These are phyloP conservation scores for Mylabris sibirica DNA, from an alignment of 2,888 invertebrate genomes.

Conservation along the genomic window DNA sequence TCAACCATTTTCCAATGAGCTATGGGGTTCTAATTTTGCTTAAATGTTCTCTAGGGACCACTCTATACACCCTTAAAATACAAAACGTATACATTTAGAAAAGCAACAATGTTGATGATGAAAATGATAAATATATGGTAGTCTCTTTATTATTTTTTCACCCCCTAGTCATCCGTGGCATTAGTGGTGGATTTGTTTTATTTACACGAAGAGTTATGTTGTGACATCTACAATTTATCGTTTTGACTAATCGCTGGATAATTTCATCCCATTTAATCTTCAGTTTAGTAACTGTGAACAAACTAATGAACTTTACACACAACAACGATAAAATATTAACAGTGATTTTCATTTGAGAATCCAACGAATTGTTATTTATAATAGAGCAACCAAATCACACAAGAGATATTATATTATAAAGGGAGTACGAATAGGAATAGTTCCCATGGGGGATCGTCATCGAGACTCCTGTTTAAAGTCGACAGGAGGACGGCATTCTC, in stretches of 20 bases:
- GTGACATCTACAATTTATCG: constrained; percentile 5
- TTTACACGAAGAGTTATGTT: not conserved
- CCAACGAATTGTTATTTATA: not conserved
- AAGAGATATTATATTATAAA: not conserved
- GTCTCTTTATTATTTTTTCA: too few relatives aligned
- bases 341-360: not conserved
- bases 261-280: constrained; percentile 6
- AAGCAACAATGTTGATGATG: too few relatives aligned
- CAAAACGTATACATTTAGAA: too few relatives aligned
- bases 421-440: not conserved
- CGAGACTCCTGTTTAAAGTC: constrained; percentile 10
- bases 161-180: not conserved
- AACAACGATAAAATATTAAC: not conserved
- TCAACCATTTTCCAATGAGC: too few relatives aligned
- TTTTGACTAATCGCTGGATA: not conserved
- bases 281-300: constrained; percentile 4
- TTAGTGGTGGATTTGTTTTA: not conserved
- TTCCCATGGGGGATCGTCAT: constrained; percentile 3
- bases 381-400: not conserved
- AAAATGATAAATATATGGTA: too few relatives aligned
- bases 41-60: too few relatives aligned
- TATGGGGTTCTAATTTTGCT: too few relatives aligned
- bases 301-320: not conserved
- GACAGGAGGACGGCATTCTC: constrained; percentile 17
- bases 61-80: too few relatives aligned